Base-by-base conservation (phyloP, 2,113 vertebrate genomes). In the Anoplopoma fimbria region DNA sequence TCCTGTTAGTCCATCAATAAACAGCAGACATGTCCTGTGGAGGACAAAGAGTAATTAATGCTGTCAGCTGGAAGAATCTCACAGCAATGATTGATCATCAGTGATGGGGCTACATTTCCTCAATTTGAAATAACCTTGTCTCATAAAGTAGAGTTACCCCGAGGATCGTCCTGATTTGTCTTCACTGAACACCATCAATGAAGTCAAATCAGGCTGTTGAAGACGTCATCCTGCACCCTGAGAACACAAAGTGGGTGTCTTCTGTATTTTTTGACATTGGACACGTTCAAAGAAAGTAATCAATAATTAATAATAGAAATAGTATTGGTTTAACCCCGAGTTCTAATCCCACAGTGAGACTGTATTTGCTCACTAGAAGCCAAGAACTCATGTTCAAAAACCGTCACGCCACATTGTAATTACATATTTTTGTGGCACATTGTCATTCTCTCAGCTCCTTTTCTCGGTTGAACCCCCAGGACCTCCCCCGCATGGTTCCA, bases 1-100 rank as follows among this genome's bases (percentile, higher is more conserved):
- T 82, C 76, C 68, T 47, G 40, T 71, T 53, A 4, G 68, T 45
- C 57, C 23, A n/a, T 77, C 75, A 67, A 62, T 81, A 77, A 80
- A n/a, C n/a, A 27, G 27, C 31, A 33, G 64, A 75, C 65, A 3
- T 33, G 15, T 25, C 27, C 57, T 13, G 27, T 2, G 4, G 64
- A 85, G 70, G 69, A 53, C 40, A 9, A 8, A 38, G 27, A 45
- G 64, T 27, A 12, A 62, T 79, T 75, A 75, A 36, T 21, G 64
- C 69, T 53, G 14, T 47, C 14, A 1, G 9, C 51, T 77, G 40
- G 31, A 38, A 34, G 55, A 12, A 36, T 69, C 19, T 57, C 27
- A 14, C 4, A 23, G 51, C n/a, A 4, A 34, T 36, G 57, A 64
- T 49, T 47, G 51, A 75, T 67, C 31, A 29, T 58, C 49, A 38